Conservation (phyloP, 2,888 invertebrate genomes). For the Cheilosia variabilis region DNA sequence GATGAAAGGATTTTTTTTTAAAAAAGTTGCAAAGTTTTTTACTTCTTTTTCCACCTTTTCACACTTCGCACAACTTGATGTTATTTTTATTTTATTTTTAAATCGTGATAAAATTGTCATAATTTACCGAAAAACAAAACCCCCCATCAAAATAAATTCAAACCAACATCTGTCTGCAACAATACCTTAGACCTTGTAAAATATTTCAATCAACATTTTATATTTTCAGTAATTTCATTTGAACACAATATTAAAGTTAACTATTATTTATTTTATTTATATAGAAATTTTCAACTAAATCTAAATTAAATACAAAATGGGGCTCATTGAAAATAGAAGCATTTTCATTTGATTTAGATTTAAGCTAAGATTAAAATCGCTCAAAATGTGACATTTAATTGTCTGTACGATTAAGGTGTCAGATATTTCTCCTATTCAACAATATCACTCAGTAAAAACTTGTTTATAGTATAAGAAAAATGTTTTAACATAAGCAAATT, state of each 20-base stretch:
- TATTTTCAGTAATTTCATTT: conserved; percentile 40
- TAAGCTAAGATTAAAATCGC: conserved; percentile 22
- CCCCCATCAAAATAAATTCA: background rate
- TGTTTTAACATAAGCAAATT: conserved; percentile 17
- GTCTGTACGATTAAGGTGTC: background rate
- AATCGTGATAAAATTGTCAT: too few relatives aligned
- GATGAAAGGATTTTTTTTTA: too few relatives aligned
- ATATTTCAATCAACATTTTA: conserved; percentile 21
- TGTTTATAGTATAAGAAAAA: conserved; percentile 35
- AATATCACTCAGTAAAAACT: background rate
- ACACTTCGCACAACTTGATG: too few relatives aligned
- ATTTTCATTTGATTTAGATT: conserved; percentile 34
- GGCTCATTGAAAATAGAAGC: conserved; percentile 15
- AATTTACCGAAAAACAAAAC: background rate
- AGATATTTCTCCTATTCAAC: background rate
- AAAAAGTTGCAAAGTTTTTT: too few relatives aligned
- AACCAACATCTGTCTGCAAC: background rate
- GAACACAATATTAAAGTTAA: conserved; percentile 10
- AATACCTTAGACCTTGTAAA: background rate
- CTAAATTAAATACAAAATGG: conserved; percentile 49
- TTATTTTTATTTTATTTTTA: too few relatives aligned
- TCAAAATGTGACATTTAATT: conserved; percentile 56
- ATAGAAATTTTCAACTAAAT: conserved; percentile 26
- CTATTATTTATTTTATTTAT: conserved; percentile 2
- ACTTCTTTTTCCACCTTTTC: too few relatives aligned